phyloP scores from a whole-genome alignment of 2,113 vertebrate species.

The Epinephelus lanceolatus region DNA sequence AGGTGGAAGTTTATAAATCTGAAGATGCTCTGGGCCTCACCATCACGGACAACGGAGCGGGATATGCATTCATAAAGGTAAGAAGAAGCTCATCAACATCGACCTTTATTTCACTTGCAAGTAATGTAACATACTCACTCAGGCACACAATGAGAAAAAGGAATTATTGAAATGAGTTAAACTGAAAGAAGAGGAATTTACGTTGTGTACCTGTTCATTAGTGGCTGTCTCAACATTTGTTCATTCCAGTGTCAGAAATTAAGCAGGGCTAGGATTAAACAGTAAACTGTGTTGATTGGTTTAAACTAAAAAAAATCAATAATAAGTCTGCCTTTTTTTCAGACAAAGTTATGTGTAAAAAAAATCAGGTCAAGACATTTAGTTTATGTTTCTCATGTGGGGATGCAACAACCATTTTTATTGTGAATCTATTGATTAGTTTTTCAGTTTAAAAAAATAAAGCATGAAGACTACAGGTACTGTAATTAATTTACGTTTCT shows the following conservation, averaged over 20 bases:
- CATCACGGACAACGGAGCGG: slow-evolving; percentile 95
- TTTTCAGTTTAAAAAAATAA: not conserved
- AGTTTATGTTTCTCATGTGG: no score
- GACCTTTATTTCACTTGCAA: not conserved
- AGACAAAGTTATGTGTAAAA: no score
- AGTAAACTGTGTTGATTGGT: not conserved
- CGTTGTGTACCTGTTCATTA: not conserved
- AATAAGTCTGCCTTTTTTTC: not conserved
- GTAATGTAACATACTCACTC: not conserved
- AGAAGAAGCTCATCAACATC: slow-evolving; percentile 6
- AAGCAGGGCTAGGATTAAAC: not conserved
- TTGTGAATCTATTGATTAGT: not conserved
- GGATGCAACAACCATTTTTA: not conserved
- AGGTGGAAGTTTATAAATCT: slow-evolving; percentile 91
- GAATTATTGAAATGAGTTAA: not conserved
- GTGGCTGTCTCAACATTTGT: not conserved
- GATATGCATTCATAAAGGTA: slow-evolving; percentile 97
- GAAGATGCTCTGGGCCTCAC: slow-evolving; percentile 95
- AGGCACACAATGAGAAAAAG: not conserved
- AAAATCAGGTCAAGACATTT: no score
- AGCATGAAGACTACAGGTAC: no score
- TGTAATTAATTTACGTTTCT: not conserved
- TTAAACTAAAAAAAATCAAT: not conserved
- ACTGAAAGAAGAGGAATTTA: not conserved
- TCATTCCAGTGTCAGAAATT: not conserved